Evolutionary conservation across 2,888 invertebrate genomes (phyloP).

Genomic region (Idaea dimidiata): DNA sequence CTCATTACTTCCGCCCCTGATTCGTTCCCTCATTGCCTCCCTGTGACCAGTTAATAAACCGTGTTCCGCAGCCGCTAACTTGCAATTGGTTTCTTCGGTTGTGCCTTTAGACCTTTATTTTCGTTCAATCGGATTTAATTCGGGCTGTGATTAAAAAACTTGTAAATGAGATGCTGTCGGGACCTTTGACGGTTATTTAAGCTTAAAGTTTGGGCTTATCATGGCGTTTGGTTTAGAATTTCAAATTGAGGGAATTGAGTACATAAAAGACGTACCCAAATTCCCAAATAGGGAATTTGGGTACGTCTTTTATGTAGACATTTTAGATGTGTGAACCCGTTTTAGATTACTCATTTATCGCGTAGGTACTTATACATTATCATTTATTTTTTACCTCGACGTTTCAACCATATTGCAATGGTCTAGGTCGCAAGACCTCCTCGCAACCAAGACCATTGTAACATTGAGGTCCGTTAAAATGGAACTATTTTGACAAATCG

Average conservation of each 20-base stretch:
- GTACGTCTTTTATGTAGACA: too few relatives aligned
- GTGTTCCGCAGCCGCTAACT: conserved; percentile 24
- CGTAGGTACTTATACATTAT: too few relatives aligned
- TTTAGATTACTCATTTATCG: too few relatives aligned
- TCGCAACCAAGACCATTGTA: too few relatives aligned
- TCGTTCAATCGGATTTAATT: conserved; percentile 15
- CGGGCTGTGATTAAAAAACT: conserved; percentile 8
- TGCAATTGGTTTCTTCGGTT: conserved; percentile 27
- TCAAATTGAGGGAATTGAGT: not conserved
- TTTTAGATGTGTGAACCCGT: too few relatives aligned
- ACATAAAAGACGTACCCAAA: too few relatives aligned
- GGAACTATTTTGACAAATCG: too few relatives aligned
- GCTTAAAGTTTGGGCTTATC: not conserved
- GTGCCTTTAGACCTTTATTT: conserved; percentile 16
- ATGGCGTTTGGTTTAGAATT: not conserved
- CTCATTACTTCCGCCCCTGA: not conserved
- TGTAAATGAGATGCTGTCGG: not conserved
- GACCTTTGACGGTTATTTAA: not conserved
- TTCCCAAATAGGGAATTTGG: too few relatives aligned
- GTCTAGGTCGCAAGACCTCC: too few relatives aligned
- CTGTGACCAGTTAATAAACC: conserved; percentile 24
- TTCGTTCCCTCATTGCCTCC: conserved; percentile 12
- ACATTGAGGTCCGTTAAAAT: too few relatives aligned
- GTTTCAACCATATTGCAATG: too few relatives aligned
- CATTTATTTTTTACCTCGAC: too few relatives aligned